Conservation (phyloP, 2,888 invertebrate species). For the Adelognathus sp. region DNA sequence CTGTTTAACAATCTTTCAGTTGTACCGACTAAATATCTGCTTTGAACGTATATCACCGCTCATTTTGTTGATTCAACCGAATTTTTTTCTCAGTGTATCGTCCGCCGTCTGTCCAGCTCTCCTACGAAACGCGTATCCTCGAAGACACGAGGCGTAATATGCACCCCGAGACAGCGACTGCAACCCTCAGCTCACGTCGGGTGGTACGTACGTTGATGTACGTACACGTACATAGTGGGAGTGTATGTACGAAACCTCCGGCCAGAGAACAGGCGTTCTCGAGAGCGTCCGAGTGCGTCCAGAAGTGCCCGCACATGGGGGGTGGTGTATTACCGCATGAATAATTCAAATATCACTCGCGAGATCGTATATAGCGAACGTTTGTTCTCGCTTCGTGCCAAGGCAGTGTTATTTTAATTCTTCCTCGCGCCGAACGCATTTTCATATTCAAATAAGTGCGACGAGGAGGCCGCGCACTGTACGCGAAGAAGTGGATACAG, state of each 20-base stretch:
- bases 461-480: too few species aligned
- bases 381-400: conserved; percentile 53
- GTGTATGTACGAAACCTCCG: conserved; percentile 6
- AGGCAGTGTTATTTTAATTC: conserved; percentile 77
- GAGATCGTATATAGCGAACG: conserved; percentile 54
- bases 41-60: too few species aligned
- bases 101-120: conserved; percentile 20
- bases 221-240: not conserved
- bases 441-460: conserved; percentile 79
- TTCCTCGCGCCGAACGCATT: conserved; percentile 67
- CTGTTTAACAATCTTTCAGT: too few species aligned
- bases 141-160: conserved; percentile 42
- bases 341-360: conserved; percentile 72
- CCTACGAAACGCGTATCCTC: conserved; percentile 17
- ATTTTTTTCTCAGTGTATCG: conserved; percentile 33
- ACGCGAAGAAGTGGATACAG: conserved; percentile 36
- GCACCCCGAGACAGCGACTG: conserved; percentile 30
- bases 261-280: conserved; percentile 42
- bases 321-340: conserved; percentile 67
- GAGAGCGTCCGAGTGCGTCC: conserved; percentile 58
- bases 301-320: conserved; percentile 38
- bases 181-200: conserved; percentile 34
- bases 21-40: too few species aligned
- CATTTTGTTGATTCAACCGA: too few species aligned
- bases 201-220: conserved; percentile 2